Evolutionary conservation across 2,797 vertebrate species (phyloP), one percentile per base, ranked within the genome.

Genomic region (Gymnopithys bicolor): DNA sequence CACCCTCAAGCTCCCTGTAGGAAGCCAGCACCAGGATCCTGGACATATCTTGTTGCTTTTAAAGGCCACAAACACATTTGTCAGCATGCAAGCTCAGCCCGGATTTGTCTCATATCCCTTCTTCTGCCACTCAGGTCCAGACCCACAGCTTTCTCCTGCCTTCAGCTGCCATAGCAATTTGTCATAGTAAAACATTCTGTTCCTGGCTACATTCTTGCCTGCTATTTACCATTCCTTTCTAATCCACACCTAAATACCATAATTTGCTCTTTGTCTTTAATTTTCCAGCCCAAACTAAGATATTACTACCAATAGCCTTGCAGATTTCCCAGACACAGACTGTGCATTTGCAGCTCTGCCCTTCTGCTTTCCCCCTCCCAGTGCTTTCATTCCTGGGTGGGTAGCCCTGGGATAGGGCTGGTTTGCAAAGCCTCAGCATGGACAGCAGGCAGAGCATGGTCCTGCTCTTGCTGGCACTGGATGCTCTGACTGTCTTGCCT

Each of bases 211-310:
- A 7, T 91, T 96, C 64, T 30, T 49, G 74, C 46, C 35, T 28
- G 25, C 66, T 94, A 55, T 86, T 94, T 92, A 75, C 23, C 13
- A 11, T 88, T 96, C 53, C 28, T 89, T 84, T 80, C 39, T 87
- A 96, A 95, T 79, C 46, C 18, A 8, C 27, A 10, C 67, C 43
- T 84, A 76, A 77, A 94, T 75, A 60, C n/a, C 66, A 19, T 7
- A 21, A 58, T 96, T 94, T 97, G 59, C 46, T 71, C 82, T 89
- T 84, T 11, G 27, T 48, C 82, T 97, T 92, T 59, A 77, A 74
- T 95, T 96, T 94, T 83, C 58, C 64, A 93, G 63, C 46, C 70
- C 67, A 85, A 81, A 92, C 46, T 49, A 92, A 90, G 79, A 35
- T 60, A 63, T 79, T 81, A 88, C 88, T 84, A 39, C 30, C 48